Evolutionary conservation across 2,888 invertebrate genomes (phyloP).

Genomic region (Eristalinus sepulchralis): DNA sequence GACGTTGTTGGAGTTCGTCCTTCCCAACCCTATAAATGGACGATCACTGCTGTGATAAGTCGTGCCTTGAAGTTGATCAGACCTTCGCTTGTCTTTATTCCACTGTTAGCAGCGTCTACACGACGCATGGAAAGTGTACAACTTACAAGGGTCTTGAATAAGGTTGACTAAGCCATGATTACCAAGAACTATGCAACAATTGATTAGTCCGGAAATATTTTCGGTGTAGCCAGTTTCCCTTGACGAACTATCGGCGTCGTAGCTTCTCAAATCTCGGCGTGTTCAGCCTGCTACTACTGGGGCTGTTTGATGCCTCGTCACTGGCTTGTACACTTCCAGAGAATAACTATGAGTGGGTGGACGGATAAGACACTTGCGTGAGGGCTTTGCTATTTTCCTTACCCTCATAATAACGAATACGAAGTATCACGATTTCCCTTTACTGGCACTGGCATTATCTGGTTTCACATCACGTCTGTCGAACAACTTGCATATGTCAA

Average conservation of each 20-base stretch:
- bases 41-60: constrained; percentile 93
- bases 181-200: constrained; percentile 92
- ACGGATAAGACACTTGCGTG: neutral
- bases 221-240: constrained; percentile 86
- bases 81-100: constrained; percentile 93
- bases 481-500: constrained; percentile 82
- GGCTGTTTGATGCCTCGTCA: constrained; percentile 82
- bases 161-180: constrained; percentile 93
- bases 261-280: constrained; percentile 77
- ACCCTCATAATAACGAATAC: constrained; percentile 94
- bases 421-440: constrained; percentile 93
- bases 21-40: no score
- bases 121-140: neutral
- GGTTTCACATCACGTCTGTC: no score
- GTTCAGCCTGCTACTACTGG: constrained; percentile 78
- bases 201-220: constrained; percentile 93
- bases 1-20: no score
- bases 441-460: constrained; percentile 81
- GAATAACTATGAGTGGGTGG: constrained; percentile 85
- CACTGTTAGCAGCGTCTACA: constrained; percentile 81
- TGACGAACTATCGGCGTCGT: constrained; percentile 83
- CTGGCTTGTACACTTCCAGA: constrained; percentile 87
- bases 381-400: constrained; percentile 82
- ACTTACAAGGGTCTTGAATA: constrained; percentile 91
- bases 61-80: constrained; percentile 96